Evolutionary conservation across 2,888 invertebrate genomes (phyloP).

Genomic region (Neoaliturus tenellus): DNA sequence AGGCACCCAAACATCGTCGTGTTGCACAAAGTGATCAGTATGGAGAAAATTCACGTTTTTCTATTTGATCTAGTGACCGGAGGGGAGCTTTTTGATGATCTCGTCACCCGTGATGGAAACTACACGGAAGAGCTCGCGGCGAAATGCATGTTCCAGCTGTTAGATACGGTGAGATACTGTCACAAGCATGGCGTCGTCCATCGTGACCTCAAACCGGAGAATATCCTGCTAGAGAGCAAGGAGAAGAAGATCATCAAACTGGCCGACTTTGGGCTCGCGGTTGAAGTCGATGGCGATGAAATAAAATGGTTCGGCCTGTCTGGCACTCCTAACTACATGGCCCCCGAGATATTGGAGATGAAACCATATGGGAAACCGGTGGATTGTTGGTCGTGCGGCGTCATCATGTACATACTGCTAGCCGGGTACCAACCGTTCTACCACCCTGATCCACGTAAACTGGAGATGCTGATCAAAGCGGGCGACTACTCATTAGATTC

Average conservation of each 20-base stretch:
- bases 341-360: slow-evolving; percentile 24
- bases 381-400: slow-evolving; percentile 20
- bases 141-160: slow-evolving; percentile 17
- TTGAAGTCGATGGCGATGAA: not conserved
- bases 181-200: slow-evolving; percentile 11
- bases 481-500: not conserved
- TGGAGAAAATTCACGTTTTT: slow-evolving; percentile 3
- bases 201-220: slow-evolving; percentile 24
- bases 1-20: slow-evolving; percentile 4
- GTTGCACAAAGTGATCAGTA: slow-evolving; percentile 1
- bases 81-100: slow-evolving; percentile 26
- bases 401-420: slow-evolving; percentile 20
- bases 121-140: slow-evolving; percentile 33
- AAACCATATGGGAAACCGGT: slow-evolving; percentile 31
- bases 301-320: slow-evolving; percentile 5
- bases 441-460: not conserved
- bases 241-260: slow-evolving; percentile 33
- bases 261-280: slow-evolving; percentile 21
- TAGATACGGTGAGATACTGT: not conserved
- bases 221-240: not conserved
- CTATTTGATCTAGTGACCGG: slow-evolving; percentile 19
- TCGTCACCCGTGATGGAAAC: not conserved
- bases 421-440: slow-evolving; percentile 7
- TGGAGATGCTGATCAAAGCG: not conserved
- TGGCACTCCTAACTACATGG: slow-evolving; percentile 36